Evolutionary conservation across 2,888 invertebrate genomes (phyloP), one percentile per base, ranked within the genome.

Genomic region (Osedax fenrisi): DNA sequence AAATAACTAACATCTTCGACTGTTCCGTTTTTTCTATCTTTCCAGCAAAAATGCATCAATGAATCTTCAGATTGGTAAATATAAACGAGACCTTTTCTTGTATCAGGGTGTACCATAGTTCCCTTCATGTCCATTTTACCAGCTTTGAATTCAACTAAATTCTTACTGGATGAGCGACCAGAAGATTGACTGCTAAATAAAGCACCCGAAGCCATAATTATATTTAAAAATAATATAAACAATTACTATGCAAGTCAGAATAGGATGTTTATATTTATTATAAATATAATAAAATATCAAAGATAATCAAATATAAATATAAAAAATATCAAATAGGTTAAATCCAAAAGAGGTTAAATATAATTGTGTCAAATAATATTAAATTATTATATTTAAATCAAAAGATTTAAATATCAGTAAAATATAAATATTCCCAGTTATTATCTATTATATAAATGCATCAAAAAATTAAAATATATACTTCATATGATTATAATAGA

Each of bases 1-100:
- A n/a, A n/a, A n/a, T n/a, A n/a, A 10, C 41, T 41, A 41, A 41
- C 89, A 86, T 98, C 97, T 86, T 97, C 97, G 13, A 94, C 90
- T 79, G 90, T 89, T 73, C 94, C 94, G 67, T 90, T 89, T 66
- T 91, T 90, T 69, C 98, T 89, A 86, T 99, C 97, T 86, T 97
- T 97, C 98, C 98, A 98, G 85, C 97, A 97, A 84, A 98, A 96
- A 86, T 98, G 98, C 91, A 97, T 95, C 75, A 98, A 86, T 0
- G 93, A 92, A 85, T 98, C 98, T 80, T 96, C 95, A 73, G 94
- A 92, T 85, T 97, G 97, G 83, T 94, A 92, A 75, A 98, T 89
- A 83, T 94, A 98, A 17, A 97, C 88, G 26, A 92, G 87, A 2
- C 98, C 98, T 86, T 97, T 97, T 81, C 95, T 89, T 79, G 91